These are phyloP conservation scores for Echiichthys vipera DNA, from an alignment of 2,797 vertebrate genomes.

Conservation along the genomic window DNA sequence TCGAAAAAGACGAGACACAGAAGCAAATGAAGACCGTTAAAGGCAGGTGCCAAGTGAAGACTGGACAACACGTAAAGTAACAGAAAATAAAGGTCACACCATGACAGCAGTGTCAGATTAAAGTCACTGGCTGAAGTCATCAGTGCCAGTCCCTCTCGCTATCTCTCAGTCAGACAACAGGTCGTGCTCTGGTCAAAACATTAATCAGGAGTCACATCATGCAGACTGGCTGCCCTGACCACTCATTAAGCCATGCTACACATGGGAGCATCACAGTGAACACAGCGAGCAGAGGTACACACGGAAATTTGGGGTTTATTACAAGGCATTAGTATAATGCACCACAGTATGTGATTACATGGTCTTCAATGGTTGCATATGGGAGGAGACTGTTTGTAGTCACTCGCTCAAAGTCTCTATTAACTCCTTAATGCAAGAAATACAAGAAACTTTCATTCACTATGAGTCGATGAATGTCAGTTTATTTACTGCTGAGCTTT, in stretches of 20 bases:
- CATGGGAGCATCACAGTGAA: conserved; percentile 64
- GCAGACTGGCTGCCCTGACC: conserved; percentile 63
- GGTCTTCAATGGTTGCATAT: not conserved
- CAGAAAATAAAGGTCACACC: conserved; percentile 17
- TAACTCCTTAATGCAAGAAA: not conserved
- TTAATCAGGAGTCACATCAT: conserved; percentile 64
- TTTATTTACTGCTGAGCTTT: conserved; percentile 16
- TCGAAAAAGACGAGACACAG: conserved; percentile 26
- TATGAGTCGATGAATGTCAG: not conserved
- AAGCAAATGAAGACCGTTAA: conserved; percentile 19
- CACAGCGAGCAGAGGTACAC: conserved; percentile 73
- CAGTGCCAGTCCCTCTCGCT: conserved; percentile 35
- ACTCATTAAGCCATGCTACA: conserved; percentile 78
- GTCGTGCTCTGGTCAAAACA: conserved; percentile 39
- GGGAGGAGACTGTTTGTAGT: not conserved
- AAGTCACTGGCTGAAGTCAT: conserved; percentile 15
- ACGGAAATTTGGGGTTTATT: conserved; percentile 2
- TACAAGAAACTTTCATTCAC: not conserved
- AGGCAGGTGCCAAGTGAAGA: conserved; percentile 33
- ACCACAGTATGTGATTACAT: not conserved
- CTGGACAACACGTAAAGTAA: conserved; percentile 32
- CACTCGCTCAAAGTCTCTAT: not conserved
- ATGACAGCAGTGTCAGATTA: conserved; percentile 1
- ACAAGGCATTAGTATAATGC: not conserved
- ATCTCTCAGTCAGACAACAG: conserved; percentile 53